Evolutionary conservation across 2,113 vertebrate species (phyloP), one percentile per base, ranked within the genome.

Genomic region (Condylura cristata): DNA sequence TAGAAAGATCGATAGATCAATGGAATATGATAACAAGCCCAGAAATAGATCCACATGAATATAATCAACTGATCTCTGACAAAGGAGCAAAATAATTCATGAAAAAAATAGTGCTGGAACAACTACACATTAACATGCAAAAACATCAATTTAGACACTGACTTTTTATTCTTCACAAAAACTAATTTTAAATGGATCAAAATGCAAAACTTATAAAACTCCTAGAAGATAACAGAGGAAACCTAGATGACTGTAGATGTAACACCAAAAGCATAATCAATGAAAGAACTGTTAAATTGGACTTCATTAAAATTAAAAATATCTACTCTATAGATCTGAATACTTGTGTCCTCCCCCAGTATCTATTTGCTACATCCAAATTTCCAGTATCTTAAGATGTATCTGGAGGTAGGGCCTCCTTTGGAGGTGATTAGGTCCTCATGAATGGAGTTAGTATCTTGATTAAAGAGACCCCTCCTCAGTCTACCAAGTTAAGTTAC

Each of bases 241-340:
- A 22, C 32, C 17, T 82, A 65, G 24, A 37, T 75, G 85, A 75
- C 85, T 66, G 30, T 65, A 34, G 24, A 66, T 74, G 63, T 7
- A 41, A 58, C 58, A 66, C 58, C 46, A 75, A 88, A 93, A 26
- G 28, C 78, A 75, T 7, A 39, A 93, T 75, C 37, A 32, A 89
- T 68, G 60, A 75, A 58, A 75, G 24, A 87, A 82, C 0, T n/a
- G 32, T 32, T 58, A 81, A 46, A 32, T n/a, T 8, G 16, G 26
- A 18, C 46, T 71, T 92, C 4, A 75, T 56, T 93, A 72, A 84
- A 76, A 84, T 66, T 44, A 76, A 66, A 82, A 89, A 30, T 75
- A 46, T 89, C 46, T 93, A 5, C 71, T 88, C 68, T 75, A n/a
- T n/a, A n/a, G 53, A 22, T 60, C 53, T 26, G 24, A 60, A 60